Base-by-base conservation (phyloP, 2,113 vertebrate species). In the Nothocercus julius region DNA sequence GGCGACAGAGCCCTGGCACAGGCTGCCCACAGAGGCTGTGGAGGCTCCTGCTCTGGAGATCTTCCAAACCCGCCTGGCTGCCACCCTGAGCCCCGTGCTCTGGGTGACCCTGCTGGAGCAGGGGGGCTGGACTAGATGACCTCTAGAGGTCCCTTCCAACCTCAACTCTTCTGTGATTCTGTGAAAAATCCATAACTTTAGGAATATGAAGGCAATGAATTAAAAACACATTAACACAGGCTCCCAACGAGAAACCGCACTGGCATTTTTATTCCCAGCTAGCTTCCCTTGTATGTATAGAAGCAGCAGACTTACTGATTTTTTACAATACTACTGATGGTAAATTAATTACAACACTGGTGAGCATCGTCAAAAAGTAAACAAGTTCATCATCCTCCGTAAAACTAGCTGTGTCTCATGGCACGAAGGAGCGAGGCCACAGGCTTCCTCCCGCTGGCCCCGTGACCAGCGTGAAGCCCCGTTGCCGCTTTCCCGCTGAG, bases 391-490 rank as follows among this genome's bases (percentile, higher is more conserved):
- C n/a, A 85, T 30, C n/a, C 85, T 73, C 7, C 24, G 74, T 69
- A 62, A 42, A 42, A 42, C 8, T 15, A 32, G 16, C 1, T 3
- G 54, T 61, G 61, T n/a, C 19, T 42, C 32, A 21, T 40, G 63
- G 18, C 42, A 3, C 32, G 77, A 66, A 73, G 2, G 15, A 24
- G 30, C 53, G 6, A 3, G 0, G 0, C 36, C 3, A 28, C 24
- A 51, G 32, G 12, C 42, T 22, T 25, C 7, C 5, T 18, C 13
- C 34, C 1, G 1, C 9, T 2, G 68, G 69, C 10, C 12, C 21
- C 42, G 9, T 24, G 38, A 58, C 20, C 66, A 82, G 68, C 21
- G 45, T 6, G 1, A n/a, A 38, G 21, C 21, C 40, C 36, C 53
- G 44, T 75, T 16, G 4, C 53, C 61, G 63, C 28, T 34, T 36